phyloP scores from a whole-genome alignment of 2,113 vertebrate species.

The Heliornis fulica region DNA sequence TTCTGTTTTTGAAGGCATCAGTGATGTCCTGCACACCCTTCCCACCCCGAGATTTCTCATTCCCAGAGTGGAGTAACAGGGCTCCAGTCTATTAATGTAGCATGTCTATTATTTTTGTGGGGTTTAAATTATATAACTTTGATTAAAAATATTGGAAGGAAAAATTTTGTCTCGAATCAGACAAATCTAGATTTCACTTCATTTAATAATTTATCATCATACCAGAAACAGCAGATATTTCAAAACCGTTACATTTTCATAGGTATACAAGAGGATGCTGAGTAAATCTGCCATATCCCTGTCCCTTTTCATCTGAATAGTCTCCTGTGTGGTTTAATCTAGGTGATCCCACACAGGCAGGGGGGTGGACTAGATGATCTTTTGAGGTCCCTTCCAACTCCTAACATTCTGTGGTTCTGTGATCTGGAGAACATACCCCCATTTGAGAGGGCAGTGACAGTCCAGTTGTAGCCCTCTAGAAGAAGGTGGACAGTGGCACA shows the following conservation, averaged over 20 bases:
- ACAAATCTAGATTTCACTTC: neutral
- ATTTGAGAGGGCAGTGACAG: neutral
- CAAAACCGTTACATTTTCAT: neutral
- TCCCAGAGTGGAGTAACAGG: neutral
- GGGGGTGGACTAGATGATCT: no score
- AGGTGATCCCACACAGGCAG: no score
- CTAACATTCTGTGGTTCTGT: no score
- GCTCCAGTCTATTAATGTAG: neutral
- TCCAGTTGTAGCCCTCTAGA: neutral
- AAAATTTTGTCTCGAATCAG: neutral
- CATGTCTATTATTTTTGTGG: accelerated
- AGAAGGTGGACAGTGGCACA: neutral
- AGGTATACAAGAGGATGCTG: neutral
- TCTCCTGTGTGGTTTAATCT: no score
- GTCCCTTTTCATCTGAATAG: neutral
- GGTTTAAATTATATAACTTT: neutral
- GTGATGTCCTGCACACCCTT: accelerated
- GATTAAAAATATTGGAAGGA: neutral
- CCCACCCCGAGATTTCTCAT: neutral
- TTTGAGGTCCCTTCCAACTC: no score
- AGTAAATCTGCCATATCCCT: neutral
- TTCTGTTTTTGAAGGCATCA: neutral
- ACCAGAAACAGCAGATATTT: neutral
- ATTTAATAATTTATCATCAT: neutral
- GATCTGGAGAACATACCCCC: neutral